These are phyloP conservation scores for Romanomermis culicivorax DNA, from an alignment of 2,888 invertebrate species.

Conservation along the genomic window DNA sequence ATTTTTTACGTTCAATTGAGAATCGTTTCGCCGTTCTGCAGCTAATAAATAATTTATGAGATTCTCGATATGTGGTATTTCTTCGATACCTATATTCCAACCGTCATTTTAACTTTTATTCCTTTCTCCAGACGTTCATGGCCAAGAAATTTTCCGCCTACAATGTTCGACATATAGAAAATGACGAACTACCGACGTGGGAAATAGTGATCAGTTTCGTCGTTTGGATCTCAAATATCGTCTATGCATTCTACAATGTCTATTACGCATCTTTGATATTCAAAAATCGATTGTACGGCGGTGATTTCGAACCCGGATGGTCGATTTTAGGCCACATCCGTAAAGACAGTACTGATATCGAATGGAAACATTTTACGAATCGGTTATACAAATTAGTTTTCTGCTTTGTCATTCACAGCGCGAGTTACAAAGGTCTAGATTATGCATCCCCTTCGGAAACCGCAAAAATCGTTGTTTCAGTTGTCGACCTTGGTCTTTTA, in stretches of 20 bases:
- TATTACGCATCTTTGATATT: neutral
- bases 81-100: too few species aligned
- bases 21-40: too few species aligned
- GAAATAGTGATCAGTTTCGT: slow-evolving; percentile 1
- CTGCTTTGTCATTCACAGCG: neutral
- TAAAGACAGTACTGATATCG: slow-evolving; percentile 3
- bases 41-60: too few species aligned
- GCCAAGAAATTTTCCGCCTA: too few species aligned
- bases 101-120: too few species aligned
- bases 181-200: too few species aligned
- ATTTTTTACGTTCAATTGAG: too few species aligned
- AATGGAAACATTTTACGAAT: neutral
- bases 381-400: neutral
- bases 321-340: neutral
- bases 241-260: slow-evolving; percentile 1
- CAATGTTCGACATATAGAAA: too few species aligned
- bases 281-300: neutral
- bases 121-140: too few species aligned
- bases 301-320: slow-evolving; percentile 9
- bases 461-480: neutral
- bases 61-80: too few species aligned
- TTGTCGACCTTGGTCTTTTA: neutral
- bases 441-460: too few species aligned
- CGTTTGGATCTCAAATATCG: slow-evolving; percentile 2
- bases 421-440: too few species aligned